Base-by-base conservation (phyloP, 2,113 vertebrate genomes). In the Scomber scombrus region DNA sequence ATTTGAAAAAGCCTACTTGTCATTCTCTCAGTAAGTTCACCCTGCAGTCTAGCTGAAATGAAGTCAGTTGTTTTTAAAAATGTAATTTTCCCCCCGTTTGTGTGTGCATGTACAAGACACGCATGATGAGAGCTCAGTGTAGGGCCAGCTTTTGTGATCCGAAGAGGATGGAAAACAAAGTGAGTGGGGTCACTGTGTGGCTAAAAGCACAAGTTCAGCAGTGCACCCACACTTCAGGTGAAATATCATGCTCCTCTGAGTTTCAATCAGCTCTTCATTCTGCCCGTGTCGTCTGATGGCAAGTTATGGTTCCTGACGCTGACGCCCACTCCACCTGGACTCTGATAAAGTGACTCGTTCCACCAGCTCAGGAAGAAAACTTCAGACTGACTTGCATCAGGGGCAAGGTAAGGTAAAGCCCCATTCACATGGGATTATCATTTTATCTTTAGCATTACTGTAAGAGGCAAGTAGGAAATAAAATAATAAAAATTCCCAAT, bases 251-350 rank as follows among this genome's bases (percentile, higher is more conserved):
- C 75, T 78, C 70, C 77, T 51, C 21, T 51, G 76, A 75, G 58
- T 79, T 80, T 82, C 78, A 83, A 75, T 87, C 72, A 66, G 40
- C 34, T 63, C 40, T 56, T 78, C 77, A 83, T 49, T 84, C 71
- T 65, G 31, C 63, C 61, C 21, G 8, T 66, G 63, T 89, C 64
- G 49, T 75, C 63, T 72, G 51, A 50, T 78, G 61, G 70, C 71
- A 58, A 56, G 75, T 76, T 75, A 64, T 60, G 57, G 66, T 58
- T 70, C 71, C 55, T 18, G 64, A 55, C 70, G 49, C 69, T 78
- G 79, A 86, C 82, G 74, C 65, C 77, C 62, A 78, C 81, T 66
- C 61, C 31, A 75, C 78, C 86, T 58, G 52, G 65, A 65, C 58
- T 64, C 61, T 85, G 74, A 85, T 75, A 58, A 80, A 84, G 71